phyloP scores from a whole-genome alignment of 2,888 invertebrate species.

The Plusia festucae region DNA sequence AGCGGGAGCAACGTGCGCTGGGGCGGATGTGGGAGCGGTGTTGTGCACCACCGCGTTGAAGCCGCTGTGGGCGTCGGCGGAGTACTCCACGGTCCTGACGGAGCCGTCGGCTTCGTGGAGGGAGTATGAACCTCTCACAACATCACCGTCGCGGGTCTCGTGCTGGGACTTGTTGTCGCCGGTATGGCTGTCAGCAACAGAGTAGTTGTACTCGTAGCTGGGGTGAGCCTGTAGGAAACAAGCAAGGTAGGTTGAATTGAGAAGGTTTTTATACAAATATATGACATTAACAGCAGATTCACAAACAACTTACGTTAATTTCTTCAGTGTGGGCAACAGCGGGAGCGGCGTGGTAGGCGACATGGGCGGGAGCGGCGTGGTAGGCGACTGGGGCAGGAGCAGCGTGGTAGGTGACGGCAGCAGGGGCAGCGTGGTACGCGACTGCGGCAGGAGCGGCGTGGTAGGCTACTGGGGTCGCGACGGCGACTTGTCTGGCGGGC shows the following conservation, averaged over 20 bases:
- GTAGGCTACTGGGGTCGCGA: conserved; percentile 48
- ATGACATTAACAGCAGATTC: not conserved
- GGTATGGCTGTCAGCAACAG: conserved; percentile 80
- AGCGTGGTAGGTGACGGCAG: conserved; percentile 48
- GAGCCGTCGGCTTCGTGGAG: conserved; percentile 79
- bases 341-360: conserved; percentile 64
- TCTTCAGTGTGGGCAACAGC: conserved; percentile 58
- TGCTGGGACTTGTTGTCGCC: conserved; percentile 80
- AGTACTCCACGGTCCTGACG: conserved; percentile 77
- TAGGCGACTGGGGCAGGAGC: conserved; percentile 68
- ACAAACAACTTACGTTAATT: conserved; percentile 14
- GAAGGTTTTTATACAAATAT: not conserved
- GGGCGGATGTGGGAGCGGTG: conserved; percentile 57
- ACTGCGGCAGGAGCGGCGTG: conserved; percentile 60
- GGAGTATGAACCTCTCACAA: conserved; percentile 77
- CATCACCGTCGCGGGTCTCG: conserved; percentile 77
- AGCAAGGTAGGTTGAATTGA: not conserved
- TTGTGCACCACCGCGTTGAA: conserved; percentile 66
- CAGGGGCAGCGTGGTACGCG: conserved; percentile 57
- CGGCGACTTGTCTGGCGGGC: conserved; percentile 53
- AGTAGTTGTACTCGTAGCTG: conserved; percentile 74
- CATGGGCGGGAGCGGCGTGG: conserved; percentile 78
- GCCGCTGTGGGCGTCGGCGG: conserved; percentile 76
- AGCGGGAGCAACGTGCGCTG: conserved; percentile 36
- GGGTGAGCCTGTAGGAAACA: conserved; percentile 42